These are phyloP conservation scores for Nautilus pompilius DNA, from an alignment of 1,140 invertebrate species.

Conservation along the genomic window DNA sequence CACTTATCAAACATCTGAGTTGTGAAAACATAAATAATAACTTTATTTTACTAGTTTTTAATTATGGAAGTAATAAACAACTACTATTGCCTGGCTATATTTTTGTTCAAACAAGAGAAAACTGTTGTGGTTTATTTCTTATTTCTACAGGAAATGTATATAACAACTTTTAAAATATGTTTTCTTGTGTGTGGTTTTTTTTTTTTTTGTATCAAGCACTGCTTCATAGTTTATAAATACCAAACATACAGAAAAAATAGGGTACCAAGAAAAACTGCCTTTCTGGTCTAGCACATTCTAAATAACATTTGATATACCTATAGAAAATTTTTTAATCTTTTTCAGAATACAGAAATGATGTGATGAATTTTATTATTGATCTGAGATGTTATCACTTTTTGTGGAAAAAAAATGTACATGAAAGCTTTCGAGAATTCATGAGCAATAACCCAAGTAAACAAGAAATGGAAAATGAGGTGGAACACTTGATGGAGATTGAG, in stretches of 20 bases:
- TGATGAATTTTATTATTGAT: slow-evolving; percentile 50
- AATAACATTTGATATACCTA: no score
- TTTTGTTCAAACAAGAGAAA: no score
- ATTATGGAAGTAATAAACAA: no score
- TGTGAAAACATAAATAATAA: no score
- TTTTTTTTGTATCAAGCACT: not conserved
- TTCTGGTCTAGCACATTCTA: no score
- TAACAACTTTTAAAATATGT: not conserved
- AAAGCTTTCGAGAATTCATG: slow-evolving; percentile 53
- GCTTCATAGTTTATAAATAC: no score
- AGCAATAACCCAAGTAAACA: slow-evolving; percentile 41
- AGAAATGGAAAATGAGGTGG: slow-evolving; percentile 48
- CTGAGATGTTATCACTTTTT: slow-evolving; percentile 55
- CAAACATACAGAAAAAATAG: no score
- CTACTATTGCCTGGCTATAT: no score
- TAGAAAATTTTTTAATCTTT: slow-evolving; percentile 11
- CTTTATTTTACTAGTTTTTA: no score
- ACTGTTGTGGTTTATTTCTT: no score
- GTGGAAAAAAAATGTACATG: slow-evolving; percentile 55
- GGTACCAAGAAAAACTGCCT: no score
- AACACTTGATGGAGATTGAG: slow-evolving; percentile 35
- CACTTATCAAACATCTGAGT: no score
- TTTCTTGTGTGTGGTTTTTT: not conserved
- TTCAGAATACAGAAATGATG: slow-evolving; percentile 40
- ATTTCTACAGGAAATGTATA: not conserved